These are phyloP conservation scores for Xiphias gladius DNA, from an alignment of 2,113 vertebrate genomes.

Conservation along the genomic window DNA sequence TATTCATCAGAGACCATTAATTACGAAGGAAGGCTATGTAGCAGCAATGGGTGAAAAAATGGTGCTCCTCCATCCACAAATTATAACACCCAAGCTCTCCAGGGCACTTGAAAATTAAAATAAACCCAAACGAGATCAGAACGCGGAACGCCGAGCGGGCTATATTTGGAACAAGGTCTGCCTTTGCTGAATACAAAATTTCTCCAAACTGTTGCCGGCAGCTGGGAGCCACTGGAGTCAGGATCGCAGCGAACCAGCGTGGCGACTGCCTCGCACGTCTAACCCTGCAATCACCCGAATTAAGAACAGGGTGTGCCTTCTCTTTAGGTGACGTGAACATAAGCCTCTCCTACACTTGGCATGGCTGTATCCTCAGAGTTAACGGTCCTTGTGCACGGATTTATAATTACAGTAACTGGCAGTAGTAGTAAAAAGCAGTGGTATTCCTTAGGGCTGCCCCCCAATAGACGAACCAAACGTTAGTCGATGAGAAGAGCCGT, in stretches of 20 bases:
- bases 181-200: slow-evolving; percentile 54
- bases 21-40: slow-evolving; percentile 42
- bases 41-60: slow-evolving; percentile 38
- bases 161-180: slow-evolving; percentile 69
- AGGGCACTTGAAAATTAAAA: slow-evolving; percentile 71
- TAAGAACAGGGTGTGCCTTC: too few relatives aligned
- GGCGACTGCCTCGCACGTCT: slow-evolving; percentile 9
- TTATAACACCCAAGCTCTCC: slow-evolving; percentile 69
- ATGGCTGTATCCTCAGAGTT: slow-evolving; percentile 1
- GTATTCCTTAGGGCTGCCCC: not conserved
- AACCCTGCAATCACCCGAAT: not conserved
- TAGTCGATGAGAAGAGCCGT: too few relatives aligned
- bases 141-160: slow-evolving; percentile 28
- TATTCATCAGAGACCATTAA: slow-evolving; percentile 59
- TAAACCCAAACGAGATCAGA: slow-evolving; percentile 72
- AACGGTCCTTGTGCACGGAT: not conserved
- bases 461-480: too few relatives aligned
- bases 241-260: slow-evolving; percentile 40
- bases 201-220: slow-evolving; percentile 54
- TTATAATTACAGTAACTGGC: slow-evolving; percentile 8
- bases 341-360: too few relatives aligned
- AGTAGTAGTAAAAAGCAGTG: not conserved
- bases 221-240: slow-evolving; percentile 20
- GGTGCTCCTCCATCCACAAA: slow-evolving; percentile 59
- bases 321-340: too few relatives aligned